These are phyloP conservation scores for Carpatolechia fugitivella DNA, from an alignment of 2,888 invertebrate genomes.

Conservation along the genomic window DNA sequence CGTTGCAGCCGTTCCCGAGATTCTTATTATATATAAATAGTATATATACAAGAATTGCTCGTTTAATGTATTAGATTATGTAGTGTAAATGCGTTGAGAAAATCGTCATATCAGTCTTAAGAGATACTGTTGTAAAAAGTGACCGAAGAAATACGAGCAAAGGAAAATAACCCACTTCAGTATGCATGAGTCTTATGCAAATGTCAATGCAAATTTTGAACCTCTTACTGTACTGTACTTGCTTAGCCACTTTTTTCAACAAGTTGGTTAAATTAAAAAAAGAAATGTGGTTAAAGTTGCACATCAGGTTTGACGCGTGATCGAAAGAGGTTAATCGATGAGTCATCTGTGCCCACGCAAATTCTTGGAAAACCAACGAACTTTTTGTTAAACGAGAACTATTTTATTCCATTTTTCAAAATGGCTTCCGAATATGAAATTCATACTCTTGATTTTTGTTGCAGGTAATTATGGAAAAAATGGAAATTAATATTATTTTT, in stretches of 20 bases:
- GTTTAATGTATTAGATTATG: too few species aligned
- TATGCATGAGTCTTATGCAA: not conserved
- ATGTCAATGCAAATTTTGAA: conserved; percentile 1
- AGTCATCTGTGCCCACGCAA: not conserved
- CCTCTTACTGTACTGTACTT: not conserved
- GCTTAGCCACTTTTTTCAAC: not conserved
- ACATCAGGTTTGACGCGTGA: not conserved
- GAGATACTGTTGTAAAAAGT: not conserved
- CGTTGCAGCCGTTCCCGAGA: too few species aligned
- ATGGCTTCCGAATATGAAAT: too few species aligned
- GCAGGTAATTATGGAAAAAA: too few species aligned
- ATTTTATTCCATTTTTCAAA: too few species aligned
- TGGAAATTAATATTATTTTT: too few species aligned
- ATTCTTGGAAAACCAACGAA: not conserved
- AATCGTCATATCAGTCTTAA: too few species aligned
- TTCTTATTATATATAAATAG: too few species aligned
- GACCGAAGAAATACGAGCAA: not conserved
- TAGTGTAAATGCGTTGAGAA: too few species aligned
- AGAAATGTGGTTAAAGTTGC: not conserved
- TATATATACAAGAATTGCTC: too few species aligned
- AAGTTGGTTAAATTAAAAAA: not conserved
- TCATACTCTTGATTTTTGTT: too few species aligned
- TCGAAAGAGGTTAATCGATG: not conserved
- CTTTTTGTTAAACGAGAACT: not conserved
- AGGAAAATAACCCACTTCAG: not conserved